phyloP scores from a whole-genome alignment of 2,888 invertebrate genomes.

The Temnothorax rugatulus region DNA sequence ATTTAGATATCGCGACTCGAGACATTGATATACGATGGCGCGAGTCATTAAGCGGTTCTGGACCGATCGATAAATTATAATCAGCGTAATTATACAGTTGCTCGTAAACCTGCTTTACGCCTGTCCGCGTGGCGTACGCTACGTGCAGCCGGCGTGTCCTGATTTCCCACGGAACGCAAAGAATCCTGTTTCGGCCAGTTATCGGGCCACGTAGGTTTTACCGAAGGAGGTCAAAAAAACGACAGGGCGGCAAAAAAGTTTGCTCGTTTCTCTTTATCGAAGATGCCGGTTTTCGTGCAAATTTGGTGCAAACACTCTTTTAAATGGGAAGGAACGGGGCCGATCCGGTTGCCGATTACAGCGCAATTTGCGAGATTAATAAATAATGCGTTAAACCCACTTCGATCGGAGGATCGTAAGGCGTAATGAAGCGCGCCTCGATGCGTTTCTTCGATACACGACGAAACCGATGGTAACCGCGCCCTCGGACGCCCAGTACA shows the following conservation, averaged over 20 bases:
- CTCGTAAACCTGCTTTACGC: conserved; percentile 39
- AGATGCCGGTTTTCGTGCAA: not conserved
- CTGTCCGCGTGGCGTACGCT: conserved; percentile 52
- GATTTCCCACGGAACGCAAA: conserved; percentile 55
- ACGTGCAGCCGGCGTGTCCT: not conserved
- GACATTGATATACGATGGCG: not conserved
- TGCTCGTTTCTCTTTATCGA: not conserved
- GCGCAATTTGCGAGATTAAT: conserved; percentile 7
- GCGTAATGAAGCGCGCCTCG: conserved; percentile 10
- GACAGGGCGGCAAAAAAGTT: not conserved
- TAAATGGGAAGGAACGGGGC: not conserved
- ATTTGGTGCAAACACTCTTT: not conserved
- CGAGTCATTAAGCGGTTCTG: conserved; percentile 25
- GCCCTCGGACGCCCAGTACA: conserved; percentile 46
- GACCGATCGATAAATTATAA: conserved; percentile 68
- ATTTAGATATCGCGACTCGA: conserved; percentile 64
- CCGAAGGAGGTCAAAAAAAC: conserved; percentile 3
- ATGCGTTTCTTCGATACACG: conserved; percentile 2
- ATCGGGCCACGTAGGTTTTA: not conserved
- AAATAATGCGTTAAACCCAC: conserved; percentile 21
- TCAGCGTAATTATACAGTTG: conserved; percentile 61
- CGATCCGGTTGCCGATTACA: not conserved
- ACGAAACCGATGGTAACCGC: conserved; percentile 28
- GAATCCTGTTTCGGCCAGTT: conserved; percentile 29
- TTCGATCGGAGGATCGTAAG: not conserved